Evolutionary conservation across 2,797 vertebrate genomes (phyloP).

Genomic region (Aldrovandia affinis): DNA sequence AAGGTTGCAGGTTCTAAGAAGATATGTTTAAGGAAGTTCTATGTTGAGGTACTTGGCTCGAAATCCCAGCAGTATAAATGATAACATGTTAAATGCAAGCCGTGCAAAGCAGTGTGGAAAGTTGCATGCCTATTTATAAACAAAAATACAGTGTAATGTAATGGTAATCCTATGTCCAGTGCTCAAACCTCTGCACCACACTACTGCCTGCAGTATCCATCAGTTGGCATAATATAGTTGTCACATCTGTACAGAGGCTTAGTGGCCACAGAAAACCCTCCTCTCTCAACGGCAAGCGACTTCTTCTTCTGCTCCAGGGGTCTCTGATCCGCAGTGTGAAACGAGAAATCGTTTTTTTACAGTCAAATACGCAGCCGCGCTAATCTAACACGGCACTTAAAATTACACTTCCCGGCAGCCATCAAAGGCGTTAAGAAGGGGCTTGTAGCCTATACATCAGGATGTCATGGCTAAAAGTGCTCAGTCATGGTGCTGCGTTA

Average conservation of each 20-base stretch:
- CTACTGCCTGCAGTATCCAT: neutral
- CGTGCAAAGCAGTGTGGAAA: neutral
- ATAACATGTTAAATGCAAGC: neutral
- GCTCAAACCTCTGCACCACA: neutral
- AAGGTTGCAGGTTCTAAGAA: neutral
- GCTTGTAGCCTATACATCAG: constrained; percentile 1
- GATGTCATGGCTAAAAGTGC: constrained; percentile 4
- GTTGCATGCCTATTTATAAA: neutral
- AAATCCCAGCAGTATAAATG: neutral
- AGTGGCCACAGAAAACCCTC: no score
- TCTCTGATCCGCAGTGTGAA: neutral
- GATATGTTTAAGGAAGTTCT: no score
- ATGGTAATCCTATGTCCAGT: neutral
- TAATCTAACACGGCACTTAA: constrained; percentile 28
- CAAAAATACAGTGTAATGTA: neutral
- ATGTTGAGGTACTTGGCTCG: neutral
- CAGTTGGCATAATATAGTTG: neutral
- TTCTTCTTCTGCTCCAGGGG: neutral
- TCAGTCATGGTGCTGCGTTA: constrained; percentile 8
- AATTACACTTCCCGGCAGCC: constrained; percentile 25
- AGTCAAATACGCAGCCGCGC: constrained; percentile 18
- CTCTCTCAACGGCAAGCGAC: neutral
- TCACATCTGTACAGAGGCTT: neutral
- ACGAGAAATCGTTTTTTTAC: neutral
- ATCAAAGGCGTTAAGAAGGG: neutral